Percentiles rank a stretch among this genome's conserved stretches.
These are phyloP conservation scores for Lasioglossum zephyrum DNA, from an alignment of 2,888 invertebrate species.

Conservation along the genomic window DNA sequence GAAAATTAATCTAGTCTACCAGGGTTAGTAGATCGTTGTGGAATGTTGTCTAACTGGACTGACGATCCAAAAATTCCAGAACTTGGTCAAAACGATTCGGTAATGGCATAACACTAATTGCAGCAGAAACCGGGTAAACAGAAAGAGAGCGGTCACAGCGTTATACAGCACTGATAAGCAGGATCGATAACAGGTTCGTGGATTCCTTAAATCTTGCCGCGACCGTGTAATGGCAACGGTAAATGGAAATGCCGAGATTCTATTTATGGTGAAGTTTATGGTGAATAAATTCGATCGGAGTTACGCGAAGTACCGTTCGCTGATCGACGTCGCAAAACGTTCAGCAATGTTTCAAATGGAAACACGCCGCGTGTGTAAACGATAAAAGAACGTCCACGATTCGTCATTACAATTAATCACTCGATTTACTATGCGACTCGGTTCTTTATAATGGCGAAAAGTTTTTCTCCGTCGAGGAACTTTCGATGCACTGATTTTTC, in stretches of 20 bases:
- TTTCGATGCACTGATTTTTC: neutral
- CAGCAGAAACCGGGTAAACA: neutral
- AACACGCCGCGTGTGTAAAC: neutral
- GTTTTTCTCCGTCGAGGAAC: neutral
- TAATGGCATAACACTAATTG: neutral
- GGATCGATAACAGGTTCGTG: constrained; percentile 44
- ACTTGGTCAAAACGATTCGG: neutral
- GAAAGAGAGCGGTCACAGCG: neutral
- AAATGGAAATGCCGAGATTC: constrained; percentile 30
- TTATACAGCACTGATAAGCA: constrained; percentile 22
- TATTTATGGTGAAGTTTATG: constrained; percentile 38
- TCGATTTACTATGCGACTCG: neutral
- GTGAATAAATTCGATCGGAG: constrained; percentile 36
- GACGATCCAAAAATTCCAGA: neutral
- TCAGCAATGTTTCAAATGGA: neutral
- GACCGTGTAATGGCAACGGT: constrained; percentile 13
- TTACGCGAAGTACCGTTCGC: constrained; percentile 28
- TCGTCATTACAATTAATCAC: neutral
- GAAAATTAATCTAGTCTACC: neutral
- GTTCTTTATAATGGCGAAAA: neutral
- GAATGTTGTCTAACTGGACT: neutral
- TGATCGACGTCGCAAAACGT: neutral
- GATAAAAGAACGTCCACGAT: neutral
- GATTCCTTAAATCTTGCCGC: constrained; percentile 27
- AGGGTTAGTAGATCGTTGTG: neutral